phyloP scores from a whole-genome alignment of 2,113 vertebrate genomes.

The Seriola rivoliana region DNA sequence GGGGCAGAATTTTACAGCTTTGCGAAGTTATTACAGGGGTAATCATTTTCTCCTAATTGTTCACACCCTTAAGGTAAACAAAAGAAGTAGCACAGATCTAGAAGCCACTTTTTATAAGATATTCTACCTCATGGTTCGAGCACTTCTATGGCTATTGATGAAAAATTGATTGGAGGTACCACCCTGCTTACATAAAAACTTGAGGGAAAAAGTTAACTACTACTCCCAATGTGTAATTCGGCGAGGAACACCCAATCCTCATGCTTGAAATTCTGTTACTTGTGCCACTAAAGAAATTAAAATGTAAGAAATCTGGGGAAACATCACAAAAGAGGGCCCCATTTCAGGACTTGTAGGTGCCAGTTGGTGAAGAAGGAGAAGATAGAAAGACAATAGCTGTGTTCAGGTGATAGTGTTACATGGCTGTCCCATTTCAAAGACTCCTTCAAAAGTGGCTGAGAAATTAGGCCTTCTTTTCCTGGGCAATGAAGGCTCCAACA shows the following conservation, averaged over 20 bases:
- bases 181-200: not conserved
- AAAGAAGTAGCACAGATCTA: not conserved
- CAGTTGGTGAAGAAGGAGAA: not conserved
- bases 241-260: too few species aligned
- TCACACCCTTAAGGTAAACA: not conserved
- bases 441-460: too few species aligned
- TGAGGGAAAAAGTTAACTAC: not conserved
- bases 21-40: not conserved
- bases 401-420: too few species aligned
- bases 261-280: too few species aligned
- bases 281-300: not conserved
- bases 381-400: too few species aligned
- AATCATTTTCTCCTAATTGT: not conserved
- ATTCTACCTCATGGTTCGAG: too few species aligned
- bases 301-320: not conserved
- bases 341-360: not conserved
- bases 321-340: not conserved
- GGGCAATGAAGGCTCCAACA: too few species aligned
- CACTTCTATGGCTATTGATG: too few species aligned
- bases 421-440: too few species aligned
- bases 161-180: too few species aligned
- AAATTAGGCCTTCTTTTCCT: too few species aligned
- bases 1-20: not conserved
- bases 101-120: not conserved
- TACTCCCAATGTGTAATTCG: not conserved